A percentile compares a stretch with the other conserved stretches of the same genome.
These are phyloP conservation scores for Hystrix brachyura DNA, from an alignment of 2,113 vertebrate genomes.

Conservation along the genomic window DNA sequence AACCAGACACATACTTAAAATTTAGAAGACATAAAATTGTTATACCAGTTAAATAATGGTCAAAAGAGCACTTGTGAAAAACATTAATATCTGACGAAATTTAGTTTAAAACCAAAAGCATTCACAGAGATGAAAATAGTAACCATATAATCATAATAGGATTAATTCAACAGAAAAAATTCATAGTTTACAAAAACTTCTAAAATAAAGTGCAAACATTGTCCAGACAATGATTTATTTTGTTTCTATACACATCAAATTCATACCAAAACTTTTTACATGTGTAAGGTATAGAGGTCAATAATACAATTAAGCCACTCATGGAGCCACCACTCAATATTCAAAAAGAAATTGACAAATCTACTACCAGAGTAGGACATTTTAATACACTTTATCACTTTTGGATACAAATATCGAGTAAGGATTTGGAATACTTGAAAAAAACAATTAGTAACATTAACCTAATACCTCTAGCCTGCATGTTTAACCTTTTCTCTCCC, in stretches of 20 bases:
- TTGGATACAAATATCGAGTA: slow-evolving; percentile 19
- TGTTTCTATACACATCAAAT: background rate
- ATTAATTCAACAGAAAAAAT: slow-evolving; percentile 17
- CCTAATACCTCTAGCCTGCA: background rate
- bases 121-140: slow-evolving; percentile 17
- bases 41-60: background rate
- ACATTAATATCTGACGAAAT: slow-evolving; percentile 30
- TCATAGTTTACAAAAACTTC: background rate
- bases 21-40: background rate
- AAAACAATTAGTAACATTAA: background rate
- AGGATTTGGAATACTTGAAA: slow-evolving; percentile 1
- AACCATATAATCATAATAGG: background rate
- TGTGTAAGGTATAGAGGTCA: background rate
- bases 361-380: background rate
- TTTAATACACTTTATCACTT: background rate
- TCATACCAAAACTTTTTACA: background rate
- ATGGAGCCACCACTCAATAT: background rate
- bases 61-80: background rate
- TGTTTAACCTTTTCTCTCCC: background rate
- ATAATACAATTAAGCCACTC: background rate
- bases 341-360: slow-evolving; percentile 48
- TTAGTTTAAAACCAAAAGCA: background rate
- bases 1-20: background rate
- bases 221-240: background rate
- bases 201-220: background rate